Base-by-base conservation (phyloP, 2,113 vertebrate genomes). In the Phasianus colchicus region DNA sequence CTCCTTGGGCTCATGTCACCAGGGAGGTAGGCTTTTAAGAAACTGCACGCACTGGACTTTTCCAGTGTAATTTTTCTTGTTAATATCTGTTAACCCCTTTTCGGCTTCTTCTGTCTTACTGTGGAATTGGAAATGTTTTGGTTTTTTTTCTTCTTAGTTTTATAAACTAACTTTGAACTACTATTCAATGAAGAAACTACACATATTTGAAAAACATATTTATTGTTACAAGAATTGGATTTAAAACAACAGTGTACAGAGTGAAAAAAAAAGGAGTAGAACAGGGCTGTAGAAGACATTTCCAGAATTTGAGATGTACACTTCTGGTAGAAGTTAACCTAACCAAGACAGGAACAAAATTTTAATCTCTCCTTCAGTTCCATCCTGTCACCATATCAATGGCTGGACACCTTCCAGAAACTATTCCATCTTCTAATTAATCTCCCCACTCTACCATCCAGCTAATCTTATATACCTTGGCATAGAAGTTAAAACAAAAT, bases 171-270 rank as follows among this genome's bases (percentile, higher is more conserved):
- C 2, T 4, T 55, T 75, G 76, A 90, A 87, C 14, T 14, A 65
- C 60, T 48, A 7, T 74, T 55, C 40, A 89, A 80, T 13, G 27
- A 27, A 89, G 82, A 80, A 54, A 93, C 74, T 54, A n/a, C 27
- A 71, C 3, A 9, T 34, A 74, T 30, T 83, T 80, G 19, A 38
- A 70, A 86, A 64, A 50, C 71, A 50, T 27, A 50, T 92, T 96
- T 95, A 91, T 95, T 96, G 70, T 77, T 74, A 91, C 65, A 81
- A 55, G 16, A 36, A 78, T 58, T 32, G 67, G 17, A 43, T 42
- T 57, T 55, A 72, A 69, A 92, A 74, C 78, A 92, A 43, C 11
- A 81, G 52, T 2, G 5, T 57, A 93, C 34, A 74, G 74, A 54
- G 45, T 25, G 74, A 89, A 11, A 83, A 36, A 36, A 83, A 90